These are phyloP conservation scores for Pachyrhynchus sulphureomaculatus DNA, from an alignment of 1,140 invertebrate species.

Conservation along the genomic window DNA sequence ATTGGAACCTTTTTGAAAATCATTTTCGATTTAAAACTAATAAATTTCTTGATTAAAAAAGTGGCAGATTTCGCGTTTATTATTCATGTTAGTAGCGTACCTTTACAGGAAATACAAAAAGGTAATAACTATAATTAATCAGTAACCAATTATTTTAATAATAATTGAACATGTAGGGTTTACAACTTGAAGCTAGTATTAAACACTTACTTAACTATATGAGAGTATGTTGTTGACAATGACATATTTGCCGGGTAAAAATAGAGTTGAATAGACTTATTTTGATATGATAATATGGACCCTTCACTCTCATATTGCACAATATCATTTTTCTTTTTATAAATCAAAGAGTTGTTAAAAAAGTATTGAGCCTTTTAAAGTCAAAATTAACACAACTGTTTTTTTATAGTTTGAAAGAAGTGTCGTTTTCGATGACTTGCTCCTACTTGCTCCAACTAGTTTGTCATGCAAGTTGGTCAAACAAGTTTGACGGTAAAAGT, in stretches of 20 bases:
- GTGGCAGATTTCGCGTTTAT: slow-evolving; percentile 11
- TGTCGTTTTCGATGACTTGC: too few relatives aligned
- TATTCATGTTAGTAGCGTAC: slow-evolving; percentile 16
- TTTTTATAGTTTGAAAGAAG: too few relatives aligned
- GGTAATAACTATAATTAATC: slow-evolving; percentile 24
- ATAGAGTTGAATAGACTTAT: neutral
- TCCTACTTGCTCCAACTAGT: too few relatives aligned
- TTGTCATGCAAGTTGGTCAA: too few relatives aligned
- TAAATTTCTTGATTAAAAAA: slow-evolving; percentile 6
- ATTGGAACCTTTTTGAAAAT: slow-evolving; percentile 17
- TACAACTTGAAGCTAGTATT: neutral
- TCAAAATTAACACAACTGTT: too few relatives aligned
- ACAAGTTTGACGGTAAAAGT: too few relatives aligned
- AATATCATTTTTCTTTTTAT: too few relatives aligned
- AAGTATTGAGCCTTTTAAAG: too few relatives aligned
- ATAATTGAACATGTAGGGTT: slow-evolving; percentile 16
- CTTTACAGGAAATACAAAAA: slow-evolving; percentile 16
- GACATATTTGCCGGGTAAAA: slow-evolving; percentile 12
- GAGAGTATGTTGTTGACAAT: neutral
- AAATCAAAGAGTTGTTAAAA: too few relatives aligned
- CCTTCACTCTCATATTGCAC: too few relatives aligned
- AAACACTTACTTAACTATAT: neutral
- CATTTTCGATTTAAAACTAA: neutral
- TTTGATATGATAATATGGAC: neutral
- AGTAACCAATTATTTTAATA: slow-evolving; percentile 19